Evolutionary conservation across 2,888 invertebrate genomes (phyloP), one percentile per base, ranked within the genome.

Genomic region (Aphodius sticticus): DNA sequence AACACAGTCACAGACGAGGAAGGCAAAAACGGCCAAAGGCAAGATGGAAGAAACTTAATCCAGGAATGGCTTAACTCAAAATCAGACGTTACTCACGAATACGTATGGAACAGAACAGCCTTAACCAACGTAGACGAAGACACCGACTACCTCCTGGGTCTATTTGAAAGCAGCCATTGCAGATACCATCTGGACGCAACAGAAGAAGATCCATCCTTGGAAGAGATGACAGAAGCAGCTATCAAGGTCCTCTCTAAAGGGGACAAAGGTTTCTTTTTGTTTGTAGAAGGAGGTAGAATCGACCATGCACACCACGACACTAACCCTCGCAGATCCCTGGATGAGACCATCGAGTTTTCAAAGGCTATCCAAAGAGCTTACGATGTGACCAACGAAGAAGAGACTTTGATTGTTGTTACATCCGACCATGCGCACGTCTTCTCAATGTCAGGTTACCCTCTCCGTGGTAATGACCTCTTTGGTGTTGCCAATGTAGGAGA

Each of bases 341-440:
- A 94, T 83, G 97, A 97, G 87, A 95, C 96, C 0, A 91, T 95
- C 0, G 94, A 95, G 85, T 93, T 96, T 92, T 94, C 53, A 5
- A 86, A 87, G 79, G 88, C 88, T 0, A 84, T 88, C 70, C 84
- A 86, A 91, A 93, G 83, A 94, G 97, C 0, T 91, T 95, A 14
- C 86, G 91, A 81, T 90, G 89, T 84, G 94, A 96, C 0, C 86
- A 90, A 77, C 87, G 91, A 2, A 82, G 88, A 92, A 71, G 95
- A 97, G 35, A 97, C 97, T 0, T 88, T 97, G 2, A 93, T 96
- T 35, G 92, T 97, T 0, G 96, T 95, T 14, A 95, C 93, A 0
- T 91, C 96, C 0, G 96, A 96, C 87, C 96, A 96, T 86, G 93
- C 95, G 0, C 96, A 96, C 84, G 94, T 95, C 0, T 93, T 96